A percentile compares a stretch with the other conserved stretches of the same genome.
phyloP scores from a whole-genome alignment of 2,113 vertebrate genomes.

The Lophochroa leadbeateri region DNA sequence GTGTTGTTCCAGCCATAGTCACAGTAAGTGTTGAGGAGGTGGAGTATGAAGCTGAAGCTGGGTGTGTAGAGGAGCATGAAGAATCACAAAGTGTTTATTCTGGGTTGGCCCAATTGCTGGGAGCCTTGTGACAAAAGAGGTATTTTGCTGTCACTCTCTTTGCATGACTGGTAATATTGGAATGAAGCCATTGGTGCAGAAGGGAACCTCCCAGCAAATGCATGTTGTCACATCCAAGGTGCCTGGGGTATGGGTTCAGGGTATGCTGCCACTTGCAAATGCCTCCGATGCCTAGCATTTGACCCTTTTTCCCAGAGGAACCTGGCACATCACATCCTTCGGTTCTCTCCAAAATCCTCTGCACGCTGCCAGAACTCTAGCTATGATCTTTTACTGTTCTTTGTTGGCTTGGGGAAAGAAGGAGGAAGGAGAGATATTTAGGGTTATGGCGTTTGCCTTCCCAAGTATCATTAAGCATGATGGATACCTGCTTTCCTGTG shows the following conservation, averaged over 20 bases:
- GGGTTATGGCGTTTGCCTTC: neutral
- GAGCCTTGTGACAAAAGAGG: neutral
- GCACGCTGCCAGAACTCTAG: accelerated
- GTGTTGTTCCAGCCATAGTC: neutral
- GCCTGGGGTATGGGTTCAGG: neutral
- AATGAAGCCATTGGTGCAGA: neutral
- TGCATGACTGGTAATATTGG: neutral
- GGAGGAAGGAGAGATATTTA: neutral
- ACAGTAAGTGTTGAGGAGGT: neutral
- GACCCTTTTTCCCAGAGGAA: neutral
- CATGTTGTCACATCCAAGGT: neutral
- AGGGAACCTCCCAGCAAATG: neutral
- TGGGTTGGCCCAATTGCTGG: neutral
- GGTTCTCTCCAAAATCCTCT: neutral
- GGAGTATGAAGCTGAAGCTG: neutral
- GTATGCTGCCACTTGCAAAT: neutral
- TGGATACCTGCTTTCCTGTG: neutral
- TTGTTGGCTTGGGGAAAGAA: neutral
- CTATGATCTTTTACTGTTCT: neutral
- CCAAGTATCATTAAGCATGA: accelerated
- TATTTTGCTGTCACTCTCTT: neutral
- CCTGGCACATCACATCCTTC: neutral
- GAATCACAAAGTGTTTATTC: neutral
- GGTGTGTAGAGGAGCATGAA: neutral
- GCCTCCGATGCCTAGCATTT: accelerated